Conservation (phyloP, 2,888 invertebrate species). For the Drosophila ezoana region DNA sequence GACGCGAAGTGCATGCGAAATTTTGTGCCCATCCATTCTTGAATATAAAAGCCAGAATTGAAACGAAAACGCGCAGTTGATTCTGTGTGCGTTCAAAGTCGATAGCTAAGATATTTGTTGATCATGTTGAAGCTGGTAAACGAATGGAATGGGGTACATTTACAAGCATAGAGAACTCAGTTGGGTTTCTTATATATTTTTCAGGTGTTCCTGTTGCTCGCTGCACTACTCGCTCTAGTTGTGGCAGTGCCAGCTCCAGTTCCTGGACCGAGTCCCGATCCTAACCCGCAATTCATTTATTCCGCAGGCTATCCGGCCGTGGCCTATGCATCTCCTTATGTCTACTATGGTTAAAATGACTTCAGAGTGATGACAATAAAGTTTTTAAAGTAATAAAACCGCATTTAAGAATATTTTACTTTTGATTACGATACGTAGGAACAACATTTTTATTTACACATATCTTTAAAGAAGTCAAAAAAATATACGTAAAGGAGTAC, state of each 20-base stretch:
- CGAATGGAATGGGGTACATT: not conserved
- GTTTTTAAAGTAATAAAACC: not conserved
- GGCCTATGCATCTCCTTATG: conserved; percentile 70
- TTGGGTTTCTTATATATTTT: not conserved
- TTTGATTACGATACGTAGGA: too few species aligned
- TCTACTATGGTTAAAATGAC: conserved; percentile 62
- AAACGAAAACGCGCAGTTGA: conserved; percentile 49
- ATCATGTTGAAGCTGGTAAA: conserved; percentile 67
- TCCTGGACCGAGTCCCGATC: conserved; percentile 67
- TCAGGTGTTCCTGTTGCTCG: conserved; percentile 61
- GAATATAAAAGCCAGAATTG: conserved; percentile 56
- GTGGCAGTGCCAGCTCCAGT: conserved; percentile 62
- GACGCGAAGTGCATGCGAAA: conserved; percentile 14
- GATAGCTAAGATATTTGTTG: conserved; percentile 13
- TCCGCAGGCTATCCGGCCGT: conserved; percentile 62
- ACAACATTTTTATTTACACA: too few species aligned
- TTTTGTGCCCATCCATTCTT: conserved; percentile 18
- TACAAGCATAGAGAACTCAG: not conserved
- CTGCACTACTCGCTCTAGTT: conserved; percentile 54
- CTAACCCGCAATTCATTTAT: conserved; percentile 70
- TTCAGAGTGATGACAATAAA: conserved; percentile 20
- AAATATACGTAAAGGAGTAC: too few species aligned
- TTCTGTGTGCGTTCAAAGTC: conserved; percentile 39
- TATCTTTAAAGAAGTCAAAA: too few species aligned
- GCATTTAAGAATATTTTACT: too few species aligned